phyloP scores from a whole-genome alignment of 2,797 vertebrate species.

The Sebastes paucispinis region DNA sequence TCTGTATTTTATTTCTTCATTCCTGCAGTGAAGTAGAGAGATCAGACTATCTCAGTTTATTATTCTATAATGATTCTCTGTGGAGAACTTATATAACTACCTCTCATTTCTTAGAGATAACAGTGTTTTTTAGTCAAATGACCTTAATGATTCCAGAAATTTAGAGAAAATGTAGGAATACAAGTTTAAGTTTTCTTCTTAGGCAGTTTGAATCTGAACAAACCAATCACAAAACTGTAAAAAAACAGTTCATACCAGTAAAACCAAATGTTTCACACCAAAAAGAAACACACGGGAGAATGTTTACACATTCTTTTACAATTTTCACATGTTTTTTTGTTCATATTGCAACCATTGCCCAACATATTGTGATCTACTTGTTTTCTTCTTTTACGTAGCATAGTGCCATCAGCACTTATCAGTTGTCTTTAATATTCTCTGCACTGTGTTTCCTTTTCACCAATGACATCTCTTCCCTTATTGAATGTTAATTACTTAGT shows the following conservation, averaged over 20 bases:
- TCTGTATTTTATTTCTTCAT: neutral
- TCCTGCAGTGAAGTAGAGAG: neutral
- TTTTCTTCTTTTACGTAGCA: neutral
- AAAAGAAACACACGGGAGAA: neutral
- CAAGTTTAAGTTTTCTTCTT: too few species aligned
- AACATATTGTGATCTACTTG: neutral
- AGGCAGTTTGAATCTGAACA: too few species aligned
- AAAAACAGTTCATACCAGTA: neutral
- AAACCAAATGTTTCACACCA: neutral
- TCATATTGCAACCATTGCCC: neutral
- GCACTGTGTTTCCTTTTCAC: neutral
- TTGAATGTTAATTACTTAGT: constrained; percentile 1
- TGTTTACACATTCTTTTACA: neutral
- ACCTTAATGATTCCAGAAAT: neutral
- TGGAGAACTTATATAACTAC: neutral
- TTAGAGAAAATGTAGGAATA: neutral
- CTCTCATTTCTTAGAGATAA: neutral
- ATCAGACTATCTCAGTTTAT: neutral
- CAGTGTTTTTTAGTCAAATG: neutral
- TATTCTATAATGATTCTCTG: neutral
- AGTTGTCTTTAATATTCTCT: neutral
- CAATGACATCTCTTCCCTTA: neutral
- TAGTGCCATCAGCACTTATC: neutral
- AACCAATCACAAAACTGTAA: too few species aligned
- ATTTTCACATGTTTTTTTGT: neutral